Percentiles rank a stretch among this genome's conserved stretches.
phyloP scores from a whole-genome alignment of 1,140 invertebrate genomes.

The Neomicropteryx cornuta region DNA sequence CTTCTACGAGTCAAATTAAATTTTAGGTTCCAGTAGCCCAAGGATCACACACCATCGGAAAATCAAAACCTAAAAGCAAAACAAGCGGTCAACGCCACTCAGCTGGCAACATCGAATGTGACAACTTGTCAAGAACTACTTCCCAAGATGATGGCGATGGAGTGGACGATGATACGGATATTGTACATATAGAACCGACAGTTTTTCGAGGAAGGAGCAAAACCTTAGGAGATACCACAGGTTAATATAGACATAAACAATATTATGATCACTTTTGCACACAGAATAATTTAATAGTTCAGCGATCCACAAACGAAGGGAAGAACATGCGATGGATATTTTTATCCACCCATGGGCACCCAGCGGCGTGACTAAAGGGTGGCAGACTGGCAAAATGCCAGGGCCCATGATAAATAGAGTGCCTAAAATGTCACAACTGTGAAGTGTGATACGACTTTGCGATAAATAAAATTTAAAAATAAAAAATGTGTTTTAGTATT shows the following conservation, averaged over 20 bases:
- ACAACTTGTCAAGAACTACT: slow-evolving; percentile 52
- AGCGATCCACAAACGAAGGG: too few species aligned
- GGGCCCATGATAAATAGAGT: too few species aligned
- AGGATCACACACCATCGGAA: slow-evolving; percentile 59
- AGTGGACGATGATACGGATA: slow-evolving; percentile 29
- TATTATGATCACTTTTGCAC: slow-evolving; percentile 3
- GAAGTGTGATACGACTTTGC: too few species aligned
- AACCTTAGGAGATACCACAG: slow-evolving; percentile 73
- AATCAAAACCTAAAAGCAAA: slow-evolving; percentile 59
- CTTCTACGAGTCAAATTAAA: too few species aligned
- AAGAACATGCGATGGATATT: too few species aligned
- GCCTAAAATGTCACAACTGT: too few species aligned
- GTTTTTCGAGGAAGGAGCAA: slow-evolving; percentile 77
- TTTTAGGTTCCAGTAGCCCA: slow-evolving; percentile 46
- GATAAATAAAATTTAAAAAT: too few species aligned
- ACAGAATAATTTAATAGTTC: neutral
- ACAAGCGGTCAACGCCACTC: slow-evolving; percentile 69
- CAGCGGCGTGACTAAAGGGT: too few species aligned
- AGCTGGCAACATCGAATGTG: slow-evolving; percentile 79
- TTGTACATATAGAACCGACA: slow-evolving; percentile 30
- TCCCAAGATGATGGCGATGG: slow-evolving; percentile 42
- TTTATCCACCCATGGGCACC: too few species aligned
- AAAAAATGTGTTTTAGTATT: too few species aligned
- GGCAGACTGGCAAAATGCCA: too few species aligned
- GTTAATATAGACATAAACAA: slow-evolving; percentile 36